These are phyloP conservation scores for Typhlichthys subterraneus DNA, from an alignment of 2,797 vertebrate genomes.

Conservation along the genomic window DNA sequence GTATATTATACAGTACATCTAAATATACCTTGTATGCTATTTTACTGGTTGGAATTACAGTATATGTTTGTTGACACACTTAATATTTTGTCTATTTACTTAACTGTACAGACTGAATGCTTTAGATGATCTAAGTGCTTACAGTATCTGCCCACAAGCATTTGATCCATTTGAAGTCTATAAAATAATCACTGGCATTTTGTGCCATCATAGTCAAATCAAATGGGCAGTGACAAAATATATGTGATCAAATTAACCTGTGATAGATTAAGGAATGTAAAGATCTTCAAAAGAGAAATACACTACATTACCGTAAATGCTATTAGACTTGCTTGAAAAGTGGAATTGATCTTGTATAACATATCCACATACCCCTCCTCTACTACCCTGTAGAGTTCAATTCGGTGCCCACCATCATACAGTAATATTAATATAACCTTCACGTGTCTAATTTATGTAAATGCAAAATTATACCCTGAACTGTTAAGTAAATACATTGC, in stretches of 20 bases:
- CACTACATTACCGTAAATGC: neutral
- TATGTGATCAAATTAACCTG: slow-evolving; percentile 65
- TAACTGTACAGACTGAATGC: slow-evolving; percentile 7
- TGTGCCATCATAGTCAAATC: slow-evolving; percentile 58
- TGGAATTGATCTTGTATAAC: slow-evolving; percentile 5
- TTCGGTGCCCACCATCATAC: slow-evolving; percentile 1
- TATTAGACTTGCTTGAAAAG: neutral
- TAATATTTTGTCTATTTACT: slow-evolving; percentile 22
- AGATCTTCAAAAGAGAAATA: neutral
- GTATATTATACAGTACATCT: slow-evolving; percentile 4
- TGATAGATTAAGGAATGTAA: slow-evolving; percentile 38
- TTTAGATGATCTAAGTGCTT: slow-evolving; percentile 27
- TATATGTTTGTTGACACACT: slow-evolving; percentile 11
- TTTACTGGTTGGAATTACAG: slow-evolving; percentile 32
- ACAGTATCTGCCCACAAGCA: slow-evolving; percentile 24
- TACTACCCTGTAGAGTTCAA: slow-evolving; percentile 13
- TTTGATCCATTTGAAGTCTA: slow-evolving; percentile 55
- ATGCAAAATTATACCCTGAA: slow-evolving; percentile 44
- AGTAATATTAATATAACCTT: slow-evolving; percentile 59
- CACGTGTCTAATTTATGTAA: slow-evolving; percentile 56
- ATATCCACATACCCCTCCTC: slow-evolving; percentile 30
- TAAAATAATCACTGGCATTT: slow-evolving; percentile 71
- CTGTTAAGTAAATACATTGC: slow-evolving; percentile 48
- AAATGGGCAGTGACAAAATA: slow-evolving; percentile 66
- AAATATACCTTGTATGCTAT: slow-evolving; percentile 62